A percentile compares a stretch with the other conserved stretches of the same genome.
Conservation (phyloP, 2,888 invertebrate genomes). For the Aplocera efformata region DNA sequence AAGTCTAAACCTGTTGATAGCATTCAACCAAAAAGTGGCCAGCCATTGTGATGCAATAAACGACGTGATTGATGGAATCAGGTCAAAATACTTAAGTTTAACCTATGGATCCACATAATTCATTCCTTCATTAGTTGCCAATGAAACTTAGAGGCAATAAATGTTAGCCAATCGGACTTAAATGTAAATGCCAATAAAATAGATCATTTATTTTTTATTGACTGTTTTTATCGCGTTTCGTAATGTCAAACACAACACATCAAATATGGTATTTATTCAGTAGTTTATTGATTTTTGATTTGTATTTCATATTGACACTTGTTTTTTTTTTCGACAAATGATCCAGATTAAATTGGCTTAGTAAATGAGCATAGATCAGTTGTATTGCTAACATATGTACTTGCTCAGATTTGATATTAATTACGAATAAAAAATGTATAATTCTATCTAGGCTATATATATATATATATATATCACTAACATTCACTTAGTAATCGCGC, state of each 20-base stretch:
- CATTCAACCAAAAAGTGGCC: constrained; percentile 9
- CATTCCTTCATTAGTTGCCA: constrained; percentile 17
- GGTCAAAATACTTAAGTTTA: constrained; percentile 25
- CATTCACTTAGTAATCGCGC: too few species aligned
- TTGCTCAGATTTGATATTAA: too few species aligned
- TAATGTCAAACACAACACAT: constrained; percentile 9
- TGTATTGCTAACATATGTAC: too few species aligned
- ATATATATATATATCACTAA: too few species aligned
- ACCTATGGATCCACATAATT: constrained; percentile 23
- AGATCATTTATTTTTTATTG: constrained; percentile 28
- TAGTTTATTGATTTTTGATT: not conserved
- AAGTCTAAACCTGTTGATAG: constrained; percentile 1
- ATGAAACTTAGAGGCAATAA: constrained; percentile 14
- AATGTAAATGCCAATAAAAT: constrained; percentile 25
- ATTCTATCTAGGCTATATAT: too few species aligned
- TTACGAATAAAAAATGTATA: too few species aligned
- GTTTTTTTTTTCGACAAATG: too few species aligned
- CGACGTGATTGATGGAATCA: constrained; percentile 25
- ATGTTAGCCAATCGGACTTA: constrained; percentile 13
- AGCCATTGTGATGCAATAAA: constrained; percentile 15
- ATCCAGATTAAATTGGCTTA: too few species aligned
- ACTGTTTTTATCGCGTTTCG: constrained; percentile 13
- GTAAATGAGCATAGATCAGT: too few species aligned
- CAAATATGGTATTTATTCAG: not conserved
- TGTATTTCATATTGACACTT: too few species aligned